Evolutionary conservation across 2,888 invertebrate genomes (phyloP).

Genomic region (Latrodectus elegans): DNA sequence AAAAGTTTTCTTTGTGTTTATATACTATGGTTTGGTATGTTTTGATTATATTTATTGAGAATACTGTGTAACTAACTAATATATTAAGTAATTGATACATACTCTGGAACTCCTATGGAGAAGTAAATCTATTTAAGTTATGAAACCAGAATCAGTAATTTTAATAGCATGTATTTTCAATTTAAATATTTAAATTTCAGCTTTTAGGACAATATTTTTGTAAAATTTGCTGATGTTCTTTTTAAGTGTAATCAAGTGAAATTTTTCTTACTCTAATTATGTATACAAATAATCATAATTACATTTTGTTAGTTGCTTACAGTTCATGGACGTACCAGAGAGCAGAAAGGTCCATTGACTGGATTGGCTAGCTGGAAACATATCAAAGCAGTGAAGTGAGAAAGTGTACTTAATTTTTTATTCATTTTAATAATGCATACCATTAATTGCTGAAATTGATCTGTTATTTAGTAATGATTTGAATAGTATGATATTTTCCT

Average conservation of each 20-base stretch:
- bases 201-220: no score
- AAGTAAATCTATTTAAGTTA: conserved; percentile 62
- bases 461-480: no score
- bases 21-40: no score
- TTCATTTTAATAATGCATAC: background rate
- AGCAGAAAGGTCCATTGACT: conserved; percentile 96
- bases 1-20: no score
- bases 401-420: conserved; percentile 24
- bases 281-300: background rate
- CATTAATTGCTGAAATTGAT: background rate
- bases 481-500: no score
- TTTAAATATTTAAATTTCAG: background rate
- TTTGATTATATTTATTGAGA: no score
- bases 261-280: no score
- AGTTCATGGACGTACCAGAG: conserved; percentile 95
- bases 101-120: no score
- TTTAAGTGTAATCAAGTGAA: no score
- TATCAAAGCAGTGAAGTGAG: conserved; percentile 90
- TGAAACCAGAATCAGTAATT: background rate
- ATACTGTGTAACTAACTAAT: no score
- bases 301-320: conserved; percentile 83
- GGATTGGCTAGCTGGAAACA: conserved; percentile 96
- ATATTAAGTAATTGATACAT: no score
- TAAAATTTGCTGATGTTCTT: no score
- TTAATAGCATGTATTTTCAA: background rate